Evolutionary conservation across 1,140 invertebrate genomes (phyloP), one percentile per base, ranked within the genome.

Genomic region (Nomia melanderi): DNA sequence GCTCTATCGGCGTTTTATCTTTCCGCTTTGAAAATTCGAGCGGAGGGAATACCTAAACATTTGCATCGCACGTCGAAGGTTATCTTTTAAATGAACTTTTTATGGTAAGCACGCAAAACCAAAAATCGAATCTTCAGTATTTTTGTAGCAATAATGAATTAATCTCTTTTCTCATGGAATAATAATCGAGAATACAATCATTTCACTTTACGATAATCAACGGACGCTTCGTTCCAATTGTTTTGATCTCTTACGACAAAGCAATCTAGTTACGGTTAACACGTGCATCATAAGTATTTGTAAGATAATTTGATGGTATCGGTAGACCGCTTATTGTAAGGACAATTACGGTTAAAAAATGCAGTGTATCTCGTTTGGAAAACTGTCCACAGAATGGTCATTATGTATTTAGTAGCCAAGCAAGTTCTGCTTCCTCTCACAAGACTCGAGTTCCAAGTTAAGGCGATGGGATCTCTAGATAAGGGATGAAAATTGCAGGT

Each of bases 401-500:
- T 23, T 33, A 50, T n/a, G n/a, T 50, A n/a, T 41, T 76, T 47
- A 50, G 47, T 36, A 44, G 47, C 14, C 17, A 14, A 41, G 17
- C 27, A 17, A 56, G 44, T 57, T 59, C 6, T 20, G 14, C n/a
- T 3, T 50, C 23, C 11, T 67, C 59, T 39, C 44, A 33, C 4
- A 53, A 33, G 23, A 82, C 75, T 74, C 66, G 70, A 74, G 39
- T 70, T 73, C 60, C 65, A 31, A 79, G 63, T 82, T 70, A 67
- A 53, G 39, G 65, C 67, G 90, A 90, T 92, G 84, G 89, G 88
- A 87, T 86, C 78, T 66, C 76, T 44, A 73, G 91, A 92, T 92
- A 91, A 88, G 85, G 60, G 60, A 77, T 76, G 78, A 63, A 90
- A 91, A 91, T 91, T 92, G 88, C 91, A 91, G 91, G 91, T 92